These are phyloP conservation scores for Sander lucioperca DNA, from an alignment of 2,113 vertebrate species.

Conservation along the genomic window DNA sequence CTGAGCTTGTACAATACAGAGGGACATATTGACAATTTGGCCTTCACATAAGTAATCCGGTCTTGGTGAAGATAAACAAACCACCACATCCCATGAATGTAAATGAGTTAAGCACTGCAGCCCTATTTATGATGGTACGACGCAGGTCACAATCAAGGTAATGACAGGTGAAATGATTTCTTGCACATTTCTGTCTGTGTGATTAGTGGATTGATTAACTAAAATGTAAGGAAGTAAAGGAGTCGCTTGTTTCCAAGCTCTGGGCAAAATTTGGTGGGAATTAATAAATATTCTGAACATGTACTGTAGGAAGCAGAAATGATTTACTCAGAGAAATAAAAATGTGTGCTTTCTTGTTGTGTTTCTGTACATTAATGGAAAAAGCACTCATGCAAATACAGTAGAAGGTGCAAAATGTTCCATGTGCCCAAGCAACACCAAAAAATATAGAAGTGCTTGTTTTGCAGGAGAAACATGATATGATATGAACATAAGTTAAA, in stretches of 20 bases:
- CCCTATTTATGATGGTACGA: slow-evolving; percentile 44
- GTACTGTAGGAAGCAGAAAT: slow-evolving; percentile 62
- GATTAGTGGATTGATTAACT: slow-evolving; percentile 54
- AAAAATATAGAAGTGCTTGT: slow-evolving; percentile 38
- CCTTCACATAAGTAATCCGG: slow-evolving; percentile 47
- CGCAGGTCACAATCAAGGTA: slow-evolving; percentile 65
- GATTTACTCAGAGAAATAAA: slow-evolving; percentile 70
- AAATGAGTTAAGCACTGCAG: slow-evolving; percentile 53
- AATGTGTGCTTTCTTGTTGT: slow-evolving; percentile 67
- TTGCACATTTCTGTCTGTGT: slow-evolving; percentile 42
- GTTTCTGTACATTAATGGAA: slow-evolving; percentile 73
- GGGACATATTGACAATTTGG: slow-evolving; percentile 47
- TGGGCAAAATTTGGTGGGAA: slow-evolving; percentile 51
- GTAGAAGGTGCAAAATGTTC: slow-evolving; percentile 55
- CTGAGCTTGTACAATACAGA: slow-evolving; percentile 15
- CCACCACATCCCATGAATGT: slow-evolving; percentile 48
- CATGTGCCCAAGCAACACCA: slow-evolving; percentile 24
- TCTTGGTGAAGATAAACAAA: slow-evolving; percentile 55
- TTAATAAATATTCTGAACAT: slow-evolving; percentile 73
- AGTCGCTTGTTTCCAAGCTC: slow-evolving; percentile 56
- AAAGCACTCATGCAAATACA: slow-evolving; percentile 71
- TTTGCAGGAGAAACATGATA: slow-evolving; percentile 26
- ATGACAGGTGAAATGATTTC: slow-evolving; percentile 69
- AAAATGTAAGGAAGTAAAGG: slow-evolving; percentile 54
- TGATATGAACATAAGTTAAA: slow-evolving; percentile 14